Conservation (phyloP, 2,888 invertebrate genomes). For the Archips crataeganus region DNA sequence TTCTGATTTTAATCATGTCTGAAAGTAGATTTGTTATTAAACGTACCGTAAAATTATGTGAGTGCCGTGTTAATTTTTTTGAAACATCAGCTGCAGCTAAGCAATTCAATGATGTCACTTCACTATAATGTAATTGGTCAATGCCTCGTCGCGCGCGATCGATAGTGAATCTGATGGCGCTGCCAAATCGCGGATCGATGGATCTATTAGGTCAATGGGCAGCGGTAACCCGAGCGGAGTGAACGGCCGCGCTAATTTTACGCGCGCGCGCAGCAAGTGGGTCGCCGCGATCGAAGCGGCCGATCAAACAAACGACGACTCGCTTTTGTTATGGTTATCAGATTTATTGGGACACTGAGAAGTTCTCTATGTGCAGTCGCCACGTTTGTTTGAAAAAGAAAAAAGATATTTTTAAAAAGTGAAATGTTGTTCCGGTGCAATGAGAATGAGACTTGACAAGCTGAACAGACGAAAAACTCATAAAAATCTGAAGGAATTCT, state of each 20-base stretch:
- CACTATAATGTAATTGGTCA: slow-evolving; percentile 21
- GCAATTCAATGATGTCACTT: slow-evolving; percentile 33
- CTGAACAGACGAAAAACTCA: too few relatives aligned
- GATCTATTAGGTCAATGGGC: slow-evolving; percentile 40
- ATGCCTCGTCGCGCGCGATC: slow-evolving; percentile 20
- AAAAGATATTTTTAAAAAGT: too few relatives aligned
- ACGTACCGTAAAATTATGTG: background rate
- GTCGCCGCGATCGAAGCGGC: slow-evolving; percentile 24
- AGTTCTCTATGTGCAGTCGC: background rate
- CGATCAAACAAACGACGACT: slow-evolving; percentile 15
- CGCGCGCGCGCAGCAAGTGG: slow-evolving; percentile 22
- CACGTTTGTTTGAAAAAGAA: too few relatives aligned
- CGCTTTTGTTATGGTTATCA: slow-evolving; percentile 9
- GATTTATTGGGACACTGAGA: background rate
- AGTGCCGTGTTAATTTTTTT: background rate
- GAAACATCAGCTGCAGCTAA: background rate
- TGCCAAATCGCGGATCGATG: slow-evolving; percentile 38
- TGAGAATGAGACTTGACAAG: too few relatives aligned
- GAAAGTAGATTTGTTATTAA: background rate
- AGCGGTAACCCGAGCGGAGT: slow-evolving; percentile 41
- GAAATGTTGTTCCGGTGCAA: too few relatives aligned
- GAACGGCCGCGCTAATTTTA: slow-evolving; percentile 42
- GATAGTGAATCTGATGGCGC: slow-evolving; percentile 36
- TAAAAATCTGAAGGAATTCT: too few relatives aligned
- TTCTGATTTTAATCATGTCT: too few relatives aligned